Base-by-base conservation (phyloP, 2,888 invertebrate species). In the Syrphus vitripennis region DNA sequence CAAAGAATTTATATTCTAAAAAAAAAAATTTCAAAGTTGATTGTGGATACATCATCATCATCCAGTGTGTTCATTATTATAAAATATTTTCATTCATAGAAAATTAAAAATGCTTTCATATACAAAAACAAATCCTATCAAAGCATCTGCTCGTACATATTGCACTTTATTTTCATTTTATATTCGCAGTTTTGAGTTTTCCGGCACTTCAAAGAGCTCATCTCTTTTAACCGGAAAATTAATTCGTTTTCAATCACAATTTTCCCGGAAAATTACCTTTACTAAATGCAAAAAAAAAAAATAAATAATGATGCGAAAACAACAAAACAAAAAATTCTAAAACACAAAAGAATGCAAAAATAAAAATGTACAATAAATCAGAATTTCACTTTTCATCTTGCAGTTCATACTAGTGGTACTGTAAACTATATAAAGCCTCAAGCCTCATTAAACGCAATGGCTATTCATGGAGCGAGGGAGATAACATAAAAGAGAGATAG, bases 201-300 rank as follows among this genome's bases (percentile, higher is more conserved):
- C 40, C 26, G 16, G 26, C 48, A 48, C 45, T 48, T 10, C 34
- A 67, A 12, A 34, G 29, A 12, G n/a, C 21, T 67, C 40, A 34
- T 48, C 26, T 55, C 40, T 57, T 53, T 69, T 61, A 31, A 26
- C 69, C 69, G 57, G 63, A 75, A 76, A 84, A 81, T 84, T 81
- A 77, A 77, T 84, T 81, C 67, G 72, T 72, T 84, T 84, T 84
- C 84, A 84, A 84, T 84, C 69, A 72, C 76, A 63, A 77, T 81
- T 84, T 84, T 81, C 63, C 72, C 71, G 81, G 84, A 81, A 80
- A 84, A 84, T 72, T 76, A 84, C 77, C 84, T 77, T n/a, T 69
- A 55, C 69, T 69, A 81, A 81, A 59, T 69, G 67, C 72, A 77
- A 77, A n/a, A n/a, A n/a, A n/a, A n/a, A n/a, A n/a, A n/a, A n/a